Evolutionary conservation across 2,113 vertebrate genomes (phyloP), one percentile per base, ranked within the genome.

Genomic region (Clarias macrocephalus): DNA sequence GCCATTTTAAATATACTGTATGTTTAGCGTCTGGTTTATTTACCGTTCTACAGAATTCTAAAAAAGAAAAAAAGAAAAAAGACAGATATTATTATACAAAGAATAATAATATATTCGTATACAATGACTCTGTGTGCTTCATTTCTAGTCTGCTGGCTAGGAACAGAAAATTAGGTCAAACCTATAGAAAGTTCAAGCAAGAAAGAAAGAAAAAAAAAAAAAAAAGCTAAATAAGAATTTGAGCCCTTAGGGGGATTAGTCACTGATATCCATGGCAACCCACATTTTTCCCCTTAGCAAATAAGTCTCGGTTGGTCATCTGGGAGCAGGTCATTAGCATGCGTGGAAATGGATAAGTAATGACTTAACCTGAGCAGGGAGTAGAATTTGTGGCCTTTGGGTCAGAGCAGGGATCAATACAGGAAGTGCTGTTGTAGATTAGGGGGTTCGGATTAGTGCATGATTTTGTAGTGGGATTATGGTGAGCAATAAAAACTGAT

Each of bases 111-210:
- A 8, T 48, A 48, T 8, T 48, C 6, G 48, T 48, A 48, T 48
- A 48, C 48, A 48, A 62, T 68, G 56, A 21, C 7, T 70, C 25
- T 23, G 21, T 52, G 48, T 82, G 65, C n/a, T 82, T 57, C 52
- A 73, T 73, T 33, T 82, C 63, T 82, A 56, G 30, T 94, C 94
- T 94, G 93, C 92, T 91, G 95, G 95, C 93, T 91, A 88, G 93
- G 92, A 92, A 96, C 95, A 96, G 95, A 96, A 96, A 97, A 97
- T 92, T 93, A 97, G 96, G 97, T 98, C 97, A 98, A 88, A 96
- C 94, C 95, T 96, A 96, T 95, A 97, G 96, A 96, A 97, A 96
- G 95, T 93, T 91, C 94, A 93, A 94, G 92, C 7, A 11, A 30
- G 57, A 96, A 94, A n/a, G n/a, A n/a, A n/a, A n/a, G n/a, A n/a